Base-by-base conservation (phyloP, 2,797 vertebrate genomes). In the Poecilia velifera region DNA sequence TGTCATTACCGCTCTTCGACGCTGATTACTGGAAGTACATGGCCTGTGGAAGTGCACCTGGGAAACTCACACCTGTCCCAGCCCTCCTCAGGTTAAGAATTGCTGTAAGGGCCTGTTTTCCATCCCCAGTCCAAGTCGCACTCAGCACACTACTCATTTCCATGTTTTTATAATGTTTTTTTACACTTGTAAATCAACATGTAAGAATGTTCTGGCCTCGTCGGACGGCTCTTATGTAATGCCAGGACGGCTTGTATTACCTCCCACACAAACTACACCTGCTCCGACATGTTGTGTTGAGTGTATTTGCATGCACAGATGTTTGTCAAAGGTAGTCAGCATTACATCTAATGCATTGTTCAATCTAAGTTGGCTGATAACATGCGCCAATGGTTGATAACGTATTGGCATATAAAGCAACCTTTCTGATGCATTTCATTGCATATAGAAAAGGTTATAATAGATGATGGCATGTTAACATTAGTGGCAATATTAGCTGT, bases 11-110 rank as follows among this genome's bases (percentile, higher is more conserved):
- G 16, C 64, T 82, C 88, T 74, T 49, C 76, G 75, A 78, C 86
- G 83, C 86, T 91, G 87, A 92, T 96, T 91, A 91, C 91, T 77
- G 88, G 81, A 62, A 85, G 86, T 89, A 22, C 88, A 87, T 92
- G 86, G 94, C 93, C 94, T 83, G 84, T 92, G 90, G 93, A 91
- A 76, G 49, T 91, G 82, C 95, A 94, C 94, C 95, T 95, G 94
- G 93, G 85, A 82, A 59, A 84, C 90, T 92, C 93, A 94, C 93
- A 95, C 93, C 94, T 95, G 93, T 84, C 89, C 75, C 1, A 22
- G 78, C 83, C 70, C 64, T 31, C 25, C 78, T 81, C 66, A 16
- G 53, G 81, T 89, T 82, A 84, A 64, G 66, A 88, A 86, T 55
- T 87, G 90, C 90, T 93, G 82, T 85, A 85, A 84, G 49, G 81